These are phyloP conservation scores for Peromyscus californicus DNA, from an alignment of 2,113 vertebrate genomes.

Conservation along the genomic window DNA sequence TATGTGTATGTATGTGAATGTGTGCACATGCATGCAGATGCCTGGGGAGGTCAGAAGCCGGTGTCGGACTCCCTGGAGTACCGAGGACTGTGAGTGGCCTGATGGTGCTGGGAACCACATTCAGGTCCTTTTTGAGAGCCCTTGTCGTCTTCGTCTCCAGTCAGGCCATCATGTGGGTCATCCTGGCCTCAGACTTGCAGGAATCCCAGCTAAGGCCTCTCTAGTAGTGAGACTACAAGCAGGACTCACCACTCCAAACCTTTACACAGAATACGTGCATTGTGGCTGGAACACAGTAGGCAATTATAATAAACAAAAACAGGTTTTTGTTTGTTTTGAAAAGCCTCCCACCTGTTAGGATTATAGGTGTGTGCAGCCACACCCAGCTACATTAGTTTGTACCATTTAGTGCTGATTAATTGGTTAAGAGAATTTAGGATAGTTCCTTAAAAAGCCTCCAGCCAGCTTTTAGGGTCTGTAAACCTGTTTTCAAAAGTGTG, in stretches of 20 bases:
- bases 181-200: background rate
- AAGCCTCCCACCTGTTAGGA: background rate
- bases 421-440: background rate
- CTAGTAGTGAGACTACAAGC: too few species aligned
- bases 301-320: background rate
- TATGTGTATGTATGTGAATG: background rate
- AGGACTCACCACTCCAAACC: background rate
- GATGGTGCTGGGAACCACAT: background rate
- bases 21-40: background rate
- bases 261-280: background rate
- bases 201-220: too few species aligned
- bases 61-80: background rate
- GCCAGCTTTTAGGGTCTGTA: background rate
- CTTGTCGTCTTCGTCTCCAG: background rate
- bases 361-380: background rate
- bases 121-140: background rate
- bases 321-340: background rate
- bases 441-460: background rate
- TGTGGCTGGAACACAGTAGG: background rate
- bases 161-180: background rate
- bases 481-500: constrained; percentile 19
- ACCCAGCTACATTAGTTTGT: background rate
- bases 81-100: background rate
- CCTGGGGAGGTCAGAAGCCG: background rate
- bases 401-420: background rate